A percentile compares a stretch with the other conserved stretches of the same genome.
Evolutionary conservation across 2,797 vertebrate species (phyloP).

Genomic region (Oryzias sinensis): DNA sequence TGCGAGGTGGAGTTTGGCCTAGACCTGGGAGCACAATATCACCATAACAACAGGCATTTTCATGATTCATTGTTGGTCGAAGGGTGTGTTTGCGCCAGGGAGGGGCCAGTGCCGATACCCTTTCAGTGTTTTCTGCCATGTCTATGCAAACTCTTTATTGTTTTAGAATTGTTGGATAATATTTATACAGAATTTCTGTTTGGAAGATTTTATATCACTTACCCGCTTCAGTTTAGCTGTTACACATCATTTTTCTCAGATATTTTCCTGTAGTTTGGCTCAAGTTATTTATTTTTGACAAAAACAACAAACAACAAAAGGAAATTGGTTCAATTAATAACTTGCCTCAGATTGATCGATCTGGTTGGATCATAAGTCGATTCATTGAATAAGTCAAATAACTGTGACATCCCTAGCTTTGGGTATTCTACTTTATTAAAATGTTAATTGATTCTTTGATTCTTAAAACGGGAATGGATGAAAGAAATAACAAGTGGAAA

Average conservation of each 20-base stretch:
- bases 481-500: no score
- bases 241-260: no score
- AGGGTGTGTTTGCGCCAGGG: conserved; percentile 28
- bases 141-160: conserved; percentile 1
- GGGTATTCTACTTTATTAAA: no score
- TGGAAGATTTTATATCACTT: background rate
- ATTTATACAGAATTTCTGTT: conserved; percentile 15
- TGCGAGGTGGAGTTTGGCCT: conserved; percentile 29
- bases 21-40: conserved; percentile 15
- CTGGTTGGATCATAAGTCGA: no score
- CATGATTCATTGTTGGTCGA: conserved; percentile 58
- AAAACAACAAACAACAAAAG: no score
- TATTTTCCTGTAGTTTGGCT: background rate
- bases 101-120: conserved; percentile 9
- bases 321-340: no score
- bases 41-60: conserved; percentile 31
- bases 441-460: no score
- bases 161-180: conserved; percentile 9
- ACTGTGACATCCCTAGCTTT: no score
- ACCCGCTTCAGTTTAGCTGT: no score
- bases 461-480: no score
- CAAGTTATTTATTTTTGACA: conserved; percentile 7
- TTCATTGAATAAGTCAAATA: no score
- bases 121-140: background rate
- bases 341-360: no score